phyloP scores from a whole-genome alignment of 2,113 vertebrate species.

The Poeciliopsis occidentalis region DNA sequence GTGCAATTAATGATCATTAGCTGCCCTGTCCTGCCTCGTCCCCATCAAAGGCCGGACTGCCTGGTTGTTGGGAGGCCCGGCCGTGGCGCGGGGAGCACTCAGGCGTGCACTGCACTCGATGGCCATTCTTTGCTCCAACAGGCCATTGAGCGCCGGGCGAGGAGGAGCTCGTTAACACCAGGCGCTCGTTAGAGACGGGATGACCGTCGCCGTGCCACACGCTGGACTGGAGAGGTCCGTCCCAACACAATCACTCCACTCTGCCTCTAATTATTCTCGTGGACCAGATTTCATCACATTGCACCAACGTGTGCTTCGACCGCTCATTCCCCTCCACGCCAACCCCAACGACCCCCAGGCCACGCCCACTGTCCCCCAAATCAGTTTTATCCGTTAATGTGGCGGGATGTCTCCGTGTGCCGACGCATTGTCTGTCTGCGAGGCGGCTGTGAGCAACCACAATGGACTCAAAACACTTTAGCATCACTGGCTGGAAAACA shows the following conservation, averaged over 20 bases:
- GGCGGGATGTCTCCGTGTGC: conserved; percentile 90
- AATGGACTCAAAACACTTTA: conserved; percentile 98
- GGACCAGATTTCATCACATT: conserved; percentile 76
- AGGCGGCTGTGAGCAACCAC: conserved; percentile 96
- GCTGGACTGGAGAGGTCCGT: conserved; percentile 87
- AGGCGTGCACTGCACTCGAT: conserved; percentile 85
- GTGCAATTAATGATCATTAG: conserved; percentile 98
- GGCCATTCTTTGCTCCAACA: conserved; percentile 88
- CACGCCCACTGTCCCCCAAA: conserved; percentile 44
- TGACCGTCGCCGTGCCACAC: conserved; percentile 89
- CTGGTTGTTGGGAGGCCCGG: conserved; percentile 82
- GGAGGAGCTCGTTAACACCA: conserved; percentile 73
- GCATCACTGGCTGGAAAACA: conserved; percentile 81
- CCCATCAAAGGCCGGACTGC: conserved; percentile 87
- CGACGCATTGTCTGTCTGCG: conserved; percentile 88
- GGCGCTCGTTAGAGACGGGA: conserved; percentile 74
- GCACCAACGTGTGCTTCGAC: conserved; percentile 78
- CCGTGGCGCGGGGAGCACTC: conserved; percentile 77
- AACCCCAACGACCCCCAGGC: conserved; percentile 21
- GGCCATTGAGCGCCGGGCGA: conserved; percentile 81
- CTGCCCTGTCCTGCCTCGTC: conserved; percentile 88
- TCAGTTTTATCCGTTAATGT: conserved; percentile 96
- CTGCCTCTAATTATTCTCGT: conserved; percentile 88
- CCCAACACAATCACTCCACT: conserved; percentile 86
- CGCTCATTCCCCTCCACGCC: conserved; percentile 18